Evolutionary conservation across 2,797 vertebrate genomes (phyloP), one percentile per base, ranked within the genome.

Genomic region (Microcaecilia unicolor): DNA sequence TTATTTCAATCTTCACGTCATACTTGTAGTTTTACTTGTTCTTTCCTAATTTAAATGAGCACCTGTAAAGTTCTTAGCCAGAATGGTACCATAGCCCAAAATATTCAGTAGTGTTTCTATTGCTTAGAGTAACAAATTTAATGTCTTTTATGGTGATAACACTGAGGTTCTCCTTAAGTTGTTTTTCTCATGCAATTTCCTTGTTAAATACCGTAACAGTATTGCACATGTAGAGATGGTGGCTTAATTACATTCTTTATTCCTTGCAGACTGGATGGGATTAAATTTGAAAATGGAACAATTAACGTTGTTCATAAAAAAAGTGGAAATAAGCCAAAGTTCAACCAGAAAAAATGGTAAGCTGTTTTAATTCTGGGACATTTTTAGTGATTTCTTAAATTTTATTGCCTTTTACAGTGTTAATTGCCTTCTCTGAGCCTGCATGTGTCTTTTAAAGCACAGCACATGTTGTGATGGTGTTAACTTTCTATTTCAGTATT

Each of bases 291-390:
- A 76, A 87, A 83, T 55, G 93, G 88, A 67, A 85, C 69, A 70
- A 89, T 98, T 63, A 85, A 58, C 5, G 67, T 92, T 34, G 36
- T 80, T 27, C 74, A 80, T 42, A 92, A 84, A 70, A 92, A 90
- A 75, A 79, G 66, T 41, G 77, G 82, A 44, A 88, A 72, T 68
- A 92, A 86, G 70, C 79, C 56, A 34, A 91, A 87, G 51, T 81
- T 97, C 50, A 84, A 67, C 68, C 86, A 74, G 57, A 90, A 83
- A 31, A 92, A 95, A 71, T 85, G 84, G 95, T 93, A 57, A 74
- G 67, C 38, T 26, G 25, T 63, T 62, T 30, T 3, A 1, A 34
- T 53, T 44, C 33, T 23, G 15, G 35, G 21, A 4, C 27, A 48
- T 33, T 13, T 23, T n/a, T n/a, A n/a, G n/a, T n/a, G n/a, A n/a